Conservation (phyloP, 2,888 invertebrate species). For the Temnothorax rugatulus region DNA sequence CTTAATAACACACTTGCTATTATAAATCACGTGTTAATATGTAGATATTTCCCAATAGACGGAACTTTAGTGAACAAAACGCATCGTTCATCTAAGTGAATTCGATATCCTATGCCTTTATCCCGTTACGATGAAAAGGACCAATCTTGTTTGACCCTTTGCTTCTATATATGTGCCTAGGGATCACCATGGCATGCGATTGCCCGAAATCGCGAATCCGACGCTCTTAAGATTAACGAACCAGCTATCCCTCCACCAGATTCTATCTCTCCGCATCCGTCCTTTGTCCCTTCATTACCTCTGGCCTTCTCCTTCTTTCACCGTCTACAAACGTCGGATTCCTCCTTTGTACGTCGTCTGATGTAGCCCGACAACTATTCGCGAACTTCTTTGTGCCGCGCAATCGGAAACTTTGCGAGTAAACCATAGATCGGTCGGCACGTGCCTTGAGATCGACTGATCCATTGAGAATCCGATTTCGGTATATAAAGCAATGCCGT, state of each 20-base stretch:
- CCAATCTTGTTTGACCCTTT: constrained; percentile 78
- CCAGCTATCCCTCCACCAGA: constrained; percentile 64
- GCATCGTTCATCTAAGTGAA: constrained; percentile 24
- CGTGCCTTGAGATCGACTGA: constrained; percentile 60
- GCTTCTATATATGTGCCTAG: constrained; percentile 55
- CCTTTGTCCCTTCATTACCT: constrained; percentile 61
- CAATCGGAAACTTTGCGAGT: constrained; percentile 66
- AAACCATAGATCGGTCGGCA: constrained; percentile 66
- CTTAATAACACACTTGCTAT: not conserved
- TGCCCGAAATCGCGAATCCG: constrained; percentile 80
- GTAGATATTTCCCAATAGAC: not conserved
- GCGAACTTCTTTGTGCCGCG: constrained; percentile 73
- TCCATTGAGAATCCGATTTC: constrained; percentile 16
- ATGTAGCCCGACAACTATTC: constrained; percentile 72
- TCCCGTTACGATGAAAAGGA: constrained; percentile 75
- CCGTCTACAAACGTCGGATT: constrained; percentile 67
- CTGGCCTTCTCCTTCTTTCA: constrained; percentile 59
- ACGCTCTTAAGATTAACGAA: constrained; percentile 81
- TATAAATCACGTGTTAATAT: not conserved
- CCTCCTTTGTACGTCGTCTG: constrained; percentile 71
- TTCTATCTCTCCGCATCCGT: constrained; percentile 41
- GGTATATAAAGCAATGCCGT: not conserved
- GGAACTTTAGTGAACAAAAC: not conserved
- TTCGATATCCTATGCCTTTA: constrained; percentile 57
- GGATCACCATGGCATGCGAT: constrained; percentile 75